These are phyloP conservation scores for Dryadula phaetusa DNA, from an alignment of 2,888 invertebrate species.

Conservation along the genomic window DNA sequence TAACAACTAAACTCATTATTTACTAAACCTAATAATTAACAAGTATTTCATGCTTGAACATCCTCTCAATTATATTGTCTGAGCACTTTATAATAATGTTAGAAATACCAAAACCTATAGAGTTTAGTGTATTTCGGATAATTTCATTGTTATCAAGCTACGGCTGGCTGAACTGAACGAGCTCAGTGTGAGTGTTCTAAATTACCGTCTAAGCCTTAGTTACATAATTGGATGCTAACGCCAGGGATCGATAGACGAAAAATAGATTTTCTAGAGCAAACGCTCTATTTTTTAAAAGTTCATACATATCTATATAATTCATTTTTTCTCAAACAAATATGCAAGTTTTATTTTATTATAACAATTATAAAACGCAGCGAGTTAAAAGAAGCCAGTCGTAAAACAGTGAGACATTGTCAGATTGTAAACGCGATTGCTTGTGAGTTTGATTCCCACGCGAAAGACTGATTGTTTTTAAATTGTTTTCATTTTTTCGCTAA, in stretches of 20 bases:
- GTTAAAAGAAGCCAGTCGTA: no score
- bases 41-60: not conserved
- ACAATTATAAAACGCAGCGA: no score
- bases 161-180: slow-evolving; percentile 55
- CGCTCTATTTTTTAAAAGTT: not conserved
- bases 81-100: slow-evolving; percentile 11
- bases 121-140: slow-evolving; percentile 40
- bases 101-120: slow-evolving; percentile 30
- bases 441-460: no score
- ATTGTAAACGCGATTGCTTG: no score
- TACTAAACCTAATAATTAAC: not conserved
- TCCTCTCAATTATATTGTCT: slow-evolving; percentile 7
- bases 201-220: slow-evolving; percentile 48
- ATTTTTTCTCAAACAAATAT: no score
- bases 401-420: no score
- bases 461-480: no score
- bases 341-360: no score
- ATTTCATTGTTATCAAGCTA: slow-evolving; percentile 54
- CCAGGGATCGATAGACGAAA: slow-evolving; percentile 33
- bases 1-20: not conserved
- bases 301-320: not conserved
- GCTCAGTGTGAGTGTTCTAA: slow-evolving; percentile 53
- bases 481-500: no score
- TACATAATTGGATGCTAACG: slow-evolving; percentile 44
- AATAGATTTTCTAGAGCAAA: slow-evolving; percentile 15